Evolutionary conservation across 2,113 vertebrate species (phyloP), one percentile per base, ranked within the genome.

Genomic region (Istiophorus platypterus): DNA sequence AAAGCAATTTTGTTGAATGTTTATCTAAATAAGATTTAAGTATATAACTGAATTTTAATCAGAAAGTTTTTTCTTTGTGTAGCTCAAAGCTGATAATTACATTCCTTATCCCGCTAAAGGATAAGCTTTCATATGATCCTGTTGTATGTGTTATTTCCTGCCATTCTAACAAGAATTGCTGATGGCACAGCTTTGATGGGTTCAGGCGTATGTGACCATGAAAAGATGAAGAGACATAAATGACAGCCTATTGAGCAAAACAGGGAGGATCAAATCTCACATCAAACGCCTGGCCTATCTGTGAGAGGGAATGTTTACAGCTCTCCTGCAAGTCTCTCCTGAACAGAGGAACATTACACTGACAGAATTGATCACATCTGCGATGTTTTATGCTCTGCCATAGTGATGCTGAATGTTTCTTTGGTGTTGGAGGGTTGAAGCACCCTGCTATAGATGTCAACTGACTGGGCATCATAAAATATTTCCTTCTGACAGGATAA

Each of bases 201-300:
- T 42, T 75, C 66, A 27, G 71, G 47, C 76, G 78, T 72, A 82
- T 77, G 66, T 86, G 80, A 81, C 84, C 84, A 75, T 71, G 74
- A 87, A 82, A 84, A 85, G 85, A 86, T 85, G 72, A 88, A 89
- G 78, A 83, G 81, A 80, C 81, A 85, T 72, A 88, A 88, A 81
- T 82, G 86, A 85, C 70, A 84, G 84, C 81, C 81, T 61, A 68
- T 74, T 20, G 75, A 88, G 79, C 47, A 88, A 85, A 68, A 81
- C 24, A 7, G 75, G 76, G 65, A 89, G 78, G 74, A 88, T 90
- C 73, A 87, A 85, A 87, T 80, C 82, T 84, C 71, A 73, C 52
- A 80, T 88, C 85, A 86, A 59, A 68, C 7, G 58, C 54, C 69
- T 73, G 80, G 39, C 78, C 10, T 67, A 65, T 78, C 67, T 66